A percentile compares a stretch with the other conserved stretches of the same genome.
phyloP scores from a whole-genome alignment of 2,888 invertebrate species.

The Buathra laborator region DNA sequence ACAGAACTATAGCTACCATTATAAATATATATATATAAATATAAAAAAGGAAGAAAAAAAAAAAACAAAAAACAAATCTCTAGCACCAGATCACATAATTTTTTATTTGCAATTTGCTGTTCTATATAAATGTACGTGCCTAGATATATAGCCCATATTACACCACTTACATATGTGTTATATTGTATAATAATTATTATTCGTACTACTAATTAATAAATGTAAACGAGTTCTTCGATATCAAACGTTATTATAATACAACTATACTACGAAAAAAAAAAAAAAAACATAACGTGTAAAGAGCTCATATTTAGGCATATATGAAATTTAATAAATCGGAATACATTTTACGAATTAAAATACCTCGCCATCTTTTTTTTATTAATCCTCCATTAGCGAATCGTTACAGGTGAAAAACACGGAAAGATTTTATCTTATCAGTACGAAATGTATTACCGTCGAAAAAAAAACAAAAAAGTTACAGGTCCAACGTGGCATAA shows the following conservation, averaged over 20 bases:
- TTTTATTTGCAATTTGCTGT: constrained; percentile 84
- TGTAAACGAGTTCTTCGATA: constrained; percentile 83
- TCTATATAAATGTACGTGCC: constrained; percentile 82
- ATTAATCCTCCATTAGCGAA: too few species aligned
- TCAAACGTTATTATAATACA: constrained; percentile 80
- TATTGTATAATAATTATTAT: constrained; percentile 80
- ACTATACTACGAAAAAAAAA: constrained; percentile 66
- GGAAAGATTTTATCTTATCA: background rate
- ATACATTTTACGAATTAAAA: constrained; percentile 84
- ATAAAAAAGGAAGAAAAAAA: constrained; percentile 53
- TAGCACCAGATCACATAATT: constrained; percentile 80
- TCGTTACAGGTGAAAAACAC: background rate
- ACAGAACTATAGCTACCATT: constrained; percentile 74
- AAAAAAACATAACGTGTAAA: constrained; percentile 79
- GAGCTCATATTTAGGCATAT: constrained; percentile 85
- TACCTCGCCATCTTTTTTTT: constrained; percentile 1
- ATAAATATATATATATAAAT: constrained; percentile 67
- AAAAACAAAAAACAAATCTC: constrained; percentile 57
- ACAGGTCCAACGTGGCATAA: too few species aligned
- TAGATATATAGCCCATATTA: constrained; percentile 75
- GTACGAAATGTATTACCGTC: background rate
- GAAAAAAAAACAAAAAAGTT: background rate
- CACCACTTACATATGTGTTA: constrained; percentile 72
- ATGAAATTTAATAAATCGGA: constrained; percentile 85
- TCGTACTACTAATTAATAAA: constrained; percentile 80